These are phyloP conservation scores for Nephila pilipes DNA, from an alignment of 1,140 invertebrate genomes.

Conservation along the genomic window DNA sequence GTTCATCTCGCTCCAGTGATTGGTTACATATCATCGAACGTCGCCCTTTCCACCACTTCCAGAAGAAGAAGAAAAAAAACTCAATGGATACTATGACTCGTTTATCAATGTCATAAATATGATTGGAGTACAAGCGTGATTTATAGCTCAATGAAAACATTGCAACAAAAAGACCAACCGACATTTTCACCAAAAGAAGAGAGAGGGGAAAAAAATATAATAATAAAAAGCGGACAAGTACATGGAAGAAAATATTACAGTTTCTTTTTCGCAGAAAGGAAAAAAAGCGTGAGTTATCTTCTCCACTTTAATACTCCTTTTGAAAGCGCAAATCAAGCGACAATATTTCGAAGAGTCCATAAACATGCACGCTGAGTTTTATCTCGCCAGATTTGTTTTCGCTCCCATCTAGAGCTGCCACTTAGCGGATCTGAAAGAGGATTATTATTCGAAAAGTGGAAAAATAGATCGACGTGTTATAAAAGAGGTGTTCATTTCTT, in stretches of 20 bases:
- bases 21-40: background rate
- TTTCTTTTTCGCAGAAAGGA: background rate
- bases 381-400: slow-evolving; percentile 26
- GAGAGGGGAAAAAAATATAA: background rate
- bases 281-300: slow-evolving; percentile 9
- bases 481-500: background rate
- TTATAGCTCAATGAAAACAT: slow-evolving; percentile 48
- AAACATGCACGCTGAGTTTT: slow-evolving; percentile 20
- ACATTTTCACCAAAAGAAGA: background rate
- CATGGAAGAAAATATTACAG: background rate
- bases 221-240: too few species aligned
- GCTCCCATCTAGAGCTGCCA: background rate
- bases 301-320: background rate
- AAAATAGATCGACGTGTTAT: background rate
- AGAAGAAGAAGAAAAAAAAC: background rate
- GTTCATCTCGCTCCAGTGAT: background rate
- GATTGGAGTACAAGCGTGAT: slow-evolving; percentile 62
- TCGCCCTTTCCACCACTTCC: background rate
- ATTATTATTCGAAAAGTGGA: slow-evolving; percentile 43
- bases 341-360: slow-evolving; percentile 55
- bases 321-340: slow-evolving; percentile 54
- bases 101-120: slow-evolving; percentile 70
- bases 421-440: slow-evolving; percentile 36
- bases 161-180: slow-evolving; percentile 45
- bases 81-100: slow-evolving; percentile 48